phyloP scores from a whole-genome alignment of 2,797 vertebrate species.

The Sandelia bainsii region DNA sequence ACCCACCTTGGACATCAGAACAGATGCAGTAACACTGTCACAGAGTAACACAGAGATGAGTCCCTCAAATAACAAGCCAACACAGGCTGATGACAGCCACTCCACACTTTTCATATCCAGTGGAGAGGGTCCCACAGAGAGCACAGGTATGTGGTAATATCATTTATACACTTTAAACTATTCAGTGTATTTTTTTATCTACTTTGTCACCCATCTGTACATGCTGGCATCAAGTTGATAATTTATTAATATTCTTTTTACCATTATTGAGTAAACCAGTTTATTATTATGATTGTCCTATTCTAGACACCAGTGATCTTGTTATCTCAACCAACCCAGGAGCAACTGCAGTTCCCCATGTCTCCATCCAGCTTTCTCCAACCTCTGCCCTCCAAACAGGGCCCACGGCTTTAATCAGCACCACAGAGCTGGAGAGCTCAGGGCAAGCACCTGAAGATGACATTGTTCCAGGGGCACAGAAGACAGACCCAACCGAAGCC shows the following conservation, averaged over 20 bases:
- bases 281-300: slow-evolving; percentile 1
- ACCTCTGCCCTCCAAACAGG: slow-evolving; percentile 21
- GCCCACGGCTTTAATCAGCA: slow-evolving; percentile 9
- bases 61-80: slow-evolving; percentile 15
- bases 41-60: background rate
- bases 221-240: background rate
- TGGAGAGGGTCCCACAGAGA: slow-evolving; percentile 6
- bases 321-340: background rate
- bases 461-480: background rate
- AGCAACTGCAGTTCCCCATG: background rate
- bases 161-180: too few relatives aligned
- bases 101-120: background rate
- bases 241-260: background rate
- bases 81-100: background rate
- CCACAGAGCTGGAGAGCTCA: background rate
- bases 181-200: background rate
- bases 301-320: slow-evolving; percentile 35
- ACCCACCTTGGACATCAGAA: slow-evolving; percentile 19
- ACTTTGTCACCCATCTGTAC: background rate
- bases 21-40: slow-evolving; percentile 12
- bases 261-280: background rate
- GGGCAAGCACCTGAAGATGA: background rate
- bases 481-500: background rate
- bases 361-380: slow-evolving; percentile 18
- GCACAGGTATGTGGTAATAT: slow-evolving; percentile 46